A percentile compares a stretch with the other conserved stretches of the same genome.
These are phyloP conservation scores for Decapterus maruadsi DNA, from an alignment of 2,797 vertebrate genomes.

Conservation along the genomic window DNA sequence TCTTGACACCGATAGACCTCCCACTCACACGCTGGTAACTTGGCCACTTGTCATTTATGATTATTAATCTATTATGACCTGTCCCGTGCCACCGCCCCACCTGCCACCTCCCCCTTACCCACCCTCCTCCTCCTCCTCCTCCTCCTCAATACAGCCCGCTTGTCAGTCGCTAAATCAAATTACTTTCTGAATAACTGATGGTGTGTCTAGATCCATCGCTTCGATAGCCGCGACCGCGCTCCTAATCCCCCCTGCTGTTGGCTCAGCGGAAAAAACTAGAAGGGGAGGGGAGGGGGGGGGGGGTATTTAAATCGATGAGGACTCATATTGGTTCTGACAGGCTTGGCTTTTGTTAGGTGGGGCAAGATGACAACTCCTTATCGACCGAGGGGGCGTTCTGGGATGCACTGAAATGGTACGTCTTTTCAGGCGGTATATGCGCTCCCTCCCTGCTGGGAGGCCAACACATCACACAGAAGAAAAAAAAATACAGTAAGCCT, in stretches of 20 bases:
- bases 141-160: constrained; percentile 44
- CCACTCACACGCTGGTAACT: constrained; percentile 18
- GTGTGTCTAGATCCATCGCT: constrained; percentile 55
- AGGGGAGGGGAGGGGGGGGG: not conserved
- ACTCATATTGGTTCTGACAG: constrained; percentile 73
- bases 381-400: constrained; percentile 37
- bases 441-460: constrained; percentile 19
- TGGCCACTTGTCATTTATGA: constrained; percentile 65
- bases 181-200: constrained; percentile 70
- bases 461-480: not conserved
- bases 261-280: constrained; percentile 46
- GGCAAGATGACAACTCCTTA: constrained; percentile 64
- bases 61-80: constrained; percentile 64
- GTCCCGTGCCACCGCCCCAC: not conserved
- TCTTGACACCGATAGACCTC: constrained; percentile 25
- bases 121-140: constrained; percentile 1
- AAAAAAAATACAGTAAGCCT: not conserved
- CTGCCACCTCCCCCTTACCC: not conserved
- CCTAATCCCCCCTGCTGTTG: constrained; percentile 54
- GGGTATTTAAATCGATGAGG: constrained; percentile 73
- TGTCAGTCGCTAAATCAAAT: constrained; percentile 73
- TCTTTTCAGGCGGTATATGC: constrained; percentile 32
- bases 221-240: constrained; percentile 42
- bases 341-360: constrained; percentile 56
- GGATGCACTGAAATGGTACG: constrained; percentile 38